Percentiles rank a stretch among this genome's conserved stretches.
Conservation (phyloP, 64 coral and sea anemone species). For the Pocillopora damicornis region DNA sequence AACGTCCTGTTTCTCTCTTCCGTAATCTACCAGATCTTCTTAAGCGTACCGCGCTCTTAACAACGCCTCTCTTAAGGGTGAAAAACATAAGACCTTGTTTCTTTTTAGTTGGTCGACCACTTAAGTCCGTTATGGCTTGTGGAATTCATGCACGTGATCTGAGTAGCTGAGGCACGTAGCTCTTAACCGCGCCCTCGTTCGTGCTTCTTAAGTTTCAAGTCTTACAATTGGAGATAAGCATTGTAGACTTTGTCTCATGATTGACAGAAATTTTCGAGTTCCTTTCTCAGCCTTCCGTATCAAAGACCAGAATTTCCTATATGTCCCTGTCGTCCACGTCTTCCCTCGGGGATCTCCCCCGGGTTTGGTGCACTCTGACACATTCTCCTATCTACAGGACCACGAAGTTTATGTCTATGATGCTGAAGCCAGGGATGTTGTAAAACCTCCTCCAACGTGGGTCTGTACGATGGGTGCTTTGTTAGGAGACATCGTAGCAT, state of each 20-base stretch:
- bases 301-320: conserved; percentile 19
- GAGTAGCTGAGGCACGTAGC: not conserved
- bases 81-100: not conserved
- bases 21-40: too few species aligned
- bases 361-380: conserved; percentile 17
- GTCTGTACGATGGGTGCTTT: conserved; percentile 62
- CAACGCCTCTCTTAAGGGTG: too few species aligned
- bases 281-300: not conserved
- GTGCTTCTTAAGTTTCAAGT: not conserved
- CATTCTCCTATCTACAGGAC: conserved; percentile 1
- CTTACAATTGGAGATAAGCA: not conserved
- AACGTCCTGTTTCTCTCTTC: too few species aligned
- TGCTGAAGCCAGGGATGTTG: conserved; percentile 53
- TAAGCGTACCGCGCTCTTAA: too few species aligned
- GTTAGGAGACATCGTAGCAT: conserved; percentile 46
- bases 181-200: not conserved
- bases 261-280: too few species aligned
- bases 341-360: not conserved
- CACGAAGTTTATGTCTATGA: not conserved
- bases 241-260: too few species aligned
- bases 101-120: not conserved
- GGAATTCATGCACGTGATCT: not conserved
- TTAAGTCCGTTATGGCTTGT: not conserved
- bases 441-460: conserved; percentile 42
- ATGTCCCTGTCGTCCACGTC: not conserved